Base-by-base conservation (phyloP, 2,797 vertebrate species). In the Linurgus olivaceus region DNA sequence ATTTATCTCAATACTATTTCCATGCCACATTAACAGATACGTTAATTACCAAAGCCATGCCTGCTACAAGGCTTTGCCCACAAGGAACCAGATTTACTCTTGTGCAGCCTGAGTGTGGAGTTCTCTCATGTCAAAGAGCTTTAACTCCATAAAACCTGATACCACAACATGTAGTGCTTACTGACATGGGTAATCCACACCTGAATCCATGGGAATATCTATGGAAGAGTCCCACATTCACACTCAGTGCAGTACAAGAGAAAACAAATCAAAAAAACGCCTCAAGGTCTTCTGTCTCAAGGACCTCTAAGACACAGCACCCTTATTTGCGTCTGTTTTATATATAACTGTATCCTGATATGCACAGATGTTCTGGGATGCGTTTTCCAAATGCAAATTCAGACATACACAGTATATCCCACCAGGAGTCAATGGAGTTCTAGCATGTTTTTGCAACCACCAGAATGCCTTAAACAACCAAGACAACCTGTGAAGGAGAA, bases 321-420 rank as follows among this genome's bases (percentile, higher is more conserved):
- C n/a, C 58, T 75, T 74, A 76, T 84, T 62, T 33, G 86, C 8
- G 15, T 91, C 81, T 83, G 57, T 67, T 87, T 82, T 70, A 91
- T 78, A 78, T 94, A 94, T 93, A 91, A 92, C 74, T 29, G 51
- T 72, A 79, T 90, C 62, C 61, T 78, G 10, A 71, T 87, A 55
- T 7, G 44, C 67, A 91, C 48, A 33, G 75, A 74, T 23, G 24
- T 83, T 42, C n/a, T 73, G 94, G 94, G 96, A 94, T 82, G 91
- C 72, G 85, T 42, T 88, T 78, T 94, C 78, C 86, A 84, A 85
- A 37, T 25, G 17, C 54, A 90, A 47, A 73, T 65, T 93, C 58
- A 93, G 75, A 90, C 72, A 70, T 25, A 79, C 31, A 75, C 1
- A 1, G 65, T 84, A 63, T 37, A 73, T 78, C 84, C 68, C 54